Evolutionary conservation across 2,888 invertebrate genomes (phyloP), one percentile per base, ranked within the genome.

Genomic region (Girardia tigrina): DNA sequence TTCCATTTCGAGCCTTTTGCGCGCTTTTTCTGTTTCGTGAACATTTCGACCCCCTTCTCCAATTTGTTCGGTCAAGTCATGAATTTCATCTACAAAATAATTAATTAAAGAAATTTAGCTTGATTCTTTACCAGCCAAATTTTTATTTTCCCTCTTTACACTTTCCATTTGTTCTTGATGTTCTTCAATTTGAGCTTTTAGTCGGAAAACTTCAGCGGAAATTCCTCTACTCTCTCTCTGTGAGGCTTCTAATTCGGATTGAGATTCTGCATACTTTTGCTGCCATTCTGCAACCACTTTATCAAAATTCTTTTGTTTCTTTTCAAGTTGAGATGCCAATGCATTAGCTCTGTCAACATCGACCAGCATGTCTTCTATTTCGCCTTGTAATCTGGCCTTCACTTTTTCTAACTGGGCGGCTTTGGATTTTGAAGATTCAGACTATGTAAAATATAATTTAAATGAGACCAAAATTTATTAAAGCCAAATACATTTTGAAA

Each of bases 241-340:
- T 86, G 94, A 92, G 83, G 94, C 94, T 84, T 98, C 98, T 79
- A 98, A 89, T 86, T 98, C 98, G 8, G 27, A 4, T 29, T 77
- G 77, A 14, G 77, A 26, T 27, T 77, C 77, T 16, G 29, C 36
- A 70, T 70, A 77, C 89, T 97, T 98, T 88, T 94, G 90, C 87
- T 97, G 95, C 98, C 98, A 99, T 90, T 98, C 98, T 81, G 92
- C 91, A 85, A 98, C 92, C 87, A 95, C 94, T 88, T 97, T 95
- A 89, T 98, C 98, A 88, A 99, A 98, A 80, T 92, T 93, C 88
- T 95, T 94, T 88, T 97, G 97, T 87, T 94, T 97, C 92, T 98
- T 97, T 87, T 98, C 97, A 83, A 97, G 91, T 79, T 93, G 81
- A 77, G 82, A 92, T 86, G 95, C 71, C n/a, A 70, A 72, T 12